Base-by-base conservation (phyloP, 1,140 invertebrate species). In the Orchestia grillus region DNA sequence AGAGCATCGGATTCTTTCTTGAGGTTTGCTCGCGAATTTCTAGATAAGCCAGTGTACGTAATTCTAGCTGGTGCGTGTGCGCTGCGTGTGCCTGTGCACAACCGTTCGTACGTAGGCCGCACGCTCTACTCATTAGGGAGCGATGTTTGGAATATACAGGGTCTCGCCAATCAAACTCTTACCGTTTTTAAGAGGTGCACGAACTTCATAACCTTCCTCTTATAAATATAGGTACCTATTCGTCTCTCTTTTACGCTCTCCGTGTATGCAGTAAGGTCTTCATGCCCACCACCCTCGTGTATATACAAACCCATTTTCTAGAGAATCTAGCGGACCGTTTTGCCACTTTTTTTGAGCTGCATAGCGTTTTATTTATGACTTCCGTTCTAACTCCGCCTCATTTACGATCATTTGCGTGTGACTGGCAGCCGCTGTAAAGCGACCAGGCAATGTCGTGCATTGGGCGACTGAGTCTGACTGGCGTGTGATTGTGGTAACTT, bases 101-200 rank as follows among this genome's bases (percentile, higher is more conserved):
- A 36, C 28, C 62, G 62, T 77, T n/a, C 62, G 62, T 77, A 1
- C 28, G 62, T 77, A 77, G 36, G 28, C 62, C 62, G 62, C 3
- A 28, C 36, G 36, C 62, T 77, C 28, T 77, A 77, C 28, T 77
- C 1, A 15, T 77, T 23, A 91, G 44, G 88, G 19, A 91, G 42
- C 15, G 41, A 91, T 91, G 44, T 44, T 47, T 94, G 92, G 92
- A 94, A 44, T 44, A 94, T 19, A 94, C 92, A 94, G 92, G 92
- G 92, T 94, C 92, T 94, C 16, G 41, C 36, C 92, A 94, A 94
- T 94, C 92, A 94, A 94, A 94, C 92, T 47, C 36, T 94, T 45
- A 94, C 92, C 43, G 44, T 94, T 44, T 44, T 44, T 94, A 77
- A 90, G 88, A 4, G 41, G 42, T 90, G 88, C 88, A 90, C 88